Evolutionary conservation across 2,113 vertebrate species (phyloP), one percentile per base, ranked within the genome.

Genomic region (Salvelinus alpinus): DNA sequence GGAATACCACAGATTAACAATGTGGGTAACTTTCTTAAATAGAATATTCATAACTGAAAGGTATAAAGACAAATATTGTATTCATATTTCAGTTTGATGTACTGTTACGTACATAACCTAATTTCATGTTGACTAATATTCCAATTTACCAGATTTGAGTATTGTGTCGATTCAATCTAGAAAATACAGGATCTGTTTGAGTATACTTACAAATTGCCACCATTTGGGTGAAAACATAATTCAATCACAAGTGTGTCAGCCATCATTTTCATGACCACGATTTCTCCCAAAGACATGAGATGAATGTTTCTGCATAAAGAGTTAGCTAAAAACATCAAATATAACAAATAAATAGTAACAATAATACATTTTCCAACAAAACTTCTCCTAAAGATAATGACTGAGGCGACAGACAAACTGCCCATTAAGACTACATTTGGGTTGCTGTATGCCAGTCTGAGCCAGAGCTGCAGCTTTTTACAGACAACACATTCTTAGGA

Each of bases 261-360:
- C 77, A 72, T 74, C 62, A 84, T 74, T 78, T 84, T 73, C 59
- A 27, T 76, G 78, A 44, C 67, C 71, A 78, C 68, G 3, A 27
- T 29, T 24, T 80, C 71, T 44, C 81, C 85, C 62, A 84, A 83
- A 85, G 81, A 83, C 76, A 78, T 24, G 47, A 73, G 80, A 83
- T 88, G 82, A 88, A 82, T 75, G 86, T 83, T 80, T 80, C 54
- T 76, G 79, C 77, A 83, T 25, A 66, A 31, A 84, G 86, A 82
- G 76, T 84, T 71, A 73, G 81, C 79, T 85, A 82, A 81, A 86
- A 83, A 83, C 70, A 74, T 85, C 38, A 84, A 72, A 60, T 62
- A 74, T 79, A 79, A 79, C 82, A 86, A 90, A 90, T 91, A 91
- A 92, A 91, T 90, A 90, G 71, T 44, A 12, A 44, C 38, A 89